These are phyloP conservation scores for Microchrysa polita DNA, from an alignment of 2,888 invertebrate species.

Conservation along the genomic window DNA sequence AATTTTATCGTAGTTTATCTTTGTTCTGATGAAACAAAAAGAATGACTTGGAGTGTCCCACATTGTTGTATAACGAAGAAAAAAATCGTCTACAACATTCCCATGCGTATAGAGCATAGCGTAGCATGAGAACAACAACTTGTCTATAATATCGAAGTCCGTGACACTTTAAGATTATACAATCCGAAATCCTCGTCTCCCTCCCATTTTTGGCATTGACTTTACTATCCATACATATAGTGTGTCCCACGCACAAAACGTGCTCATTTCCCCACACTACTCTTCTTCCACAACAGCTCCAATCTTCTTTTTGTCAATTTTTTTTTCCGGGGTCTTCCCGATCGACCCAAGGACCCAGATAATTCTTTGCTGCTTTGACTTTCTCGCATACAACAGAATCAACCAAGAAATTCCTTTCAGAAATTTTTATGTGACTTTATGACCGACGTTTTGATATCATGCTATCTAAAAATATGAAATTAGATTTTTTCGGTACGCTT, in stretches of 20 bases:
- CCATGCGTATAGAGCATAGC: not conserved
- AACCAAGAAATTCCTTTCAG: slow-evolving; percentile 7
- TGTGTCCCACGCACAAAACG: not conserved
- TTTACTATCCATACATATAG: not conserved
- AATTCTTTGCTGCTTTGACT: no score
- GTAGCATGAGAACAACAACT: not conserved
- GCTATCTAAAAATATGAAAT: slow-evolving; percentile 38
- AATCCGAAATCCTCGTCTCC: no score
- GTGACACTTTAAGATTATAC: slow-evolving; percentile 22
- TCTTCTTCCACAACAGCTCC: not conserved
- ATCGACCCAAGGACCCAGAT: no score
- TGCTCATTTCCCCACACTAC: not conserved
- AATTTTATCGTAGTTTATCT: slow-evolving; percentile 25
- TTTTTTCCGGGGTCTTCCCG: no score
- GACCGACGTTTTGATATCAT: slow-evolving; percentile 21
- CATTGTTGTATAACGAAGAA: no score
- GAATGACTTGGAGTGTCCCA: not conserved
- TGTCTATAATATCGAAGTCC: not conserved
- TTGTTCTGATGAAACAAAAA: slow-evolving; percentile 18
- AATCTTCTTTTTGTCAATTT: no score
- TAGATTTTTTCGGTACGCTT: slow-evolving; percentile 14
- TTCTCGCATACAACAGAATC: not conserved
- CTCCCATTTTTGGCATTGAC: no score
- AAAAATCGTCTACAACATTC: not conserved
- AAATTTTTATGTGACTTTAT: slow-evolving; percentile 17